phyloP scores from a whole-genome alignment of 2,797 vertebrate species.

The Silurus aristotelis region DNA sequence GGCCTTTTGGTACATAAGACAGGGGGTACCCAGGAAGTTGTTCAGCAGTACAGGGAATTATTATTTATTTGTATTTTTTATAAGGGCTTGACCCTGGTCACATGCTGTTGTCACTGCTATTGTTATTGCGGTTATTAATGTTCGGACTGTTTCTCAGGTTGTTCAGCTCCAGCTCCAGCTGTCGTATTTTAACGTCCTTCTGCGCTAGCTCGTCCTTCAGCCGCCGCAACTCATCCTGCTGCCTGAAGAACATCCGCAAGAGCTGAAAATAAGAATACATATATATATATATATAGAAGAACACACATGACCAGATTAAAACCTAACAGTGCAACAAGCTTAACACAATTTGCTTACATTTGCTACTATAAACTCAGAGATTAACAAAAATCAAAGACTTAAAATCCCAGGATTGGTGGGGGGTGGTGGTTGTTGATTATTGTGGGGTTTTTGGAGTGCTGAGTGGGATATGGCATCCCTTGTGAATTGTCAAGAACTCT shows the following conservation, averaged over 20 bases:
- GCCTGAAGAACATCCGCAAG: slow-evolving; percentile 96
- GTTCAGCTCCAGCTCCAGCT: slow-evolving; percentile 94
- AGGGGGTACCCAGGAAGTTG: slow-evolving; percentile 16
- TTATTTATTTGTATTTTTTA: neutral
- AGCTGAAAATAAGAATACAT: slow-evolving; percentile 72
- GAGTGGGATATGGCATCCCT: neutral
- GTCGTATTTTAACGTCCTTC: slow-evolving; percentile 90
- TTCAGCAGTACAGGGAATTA: slow-evolving; percentile 55
- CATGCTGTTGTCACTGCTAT: slow-evolving; percentile 74
- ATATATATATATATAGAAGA: neutral
- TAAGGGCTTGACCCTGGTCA: slow-evolving; percentile 66
- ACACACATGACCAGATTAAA: neutral
- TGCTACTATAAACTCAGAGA: neutral
- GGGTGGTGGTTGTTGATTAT: neutral
- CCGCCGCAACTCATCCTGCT: slow-evolving; percentile 93
- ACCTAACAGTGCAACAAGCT: neutral
- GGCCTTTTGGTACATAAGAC: slow-evolving; percentile 5
- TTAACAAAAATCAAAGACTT: neutral
- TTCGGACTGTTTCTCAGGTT: slow-evolving; percentile 93
- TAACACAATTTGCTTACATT: neutral
- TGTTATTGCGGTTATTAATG: slow-evolving; percentile 62
- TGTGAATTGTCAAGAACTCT: neutral
- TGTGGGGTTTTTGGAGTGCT: neutral
- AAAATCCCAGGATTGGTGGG: neutral
- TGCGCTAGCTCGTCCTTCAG: slow-evolving; percentile 90